Conservation (phyloP, 2,797 vertebrate species). For the Tinamus major region DNA sequence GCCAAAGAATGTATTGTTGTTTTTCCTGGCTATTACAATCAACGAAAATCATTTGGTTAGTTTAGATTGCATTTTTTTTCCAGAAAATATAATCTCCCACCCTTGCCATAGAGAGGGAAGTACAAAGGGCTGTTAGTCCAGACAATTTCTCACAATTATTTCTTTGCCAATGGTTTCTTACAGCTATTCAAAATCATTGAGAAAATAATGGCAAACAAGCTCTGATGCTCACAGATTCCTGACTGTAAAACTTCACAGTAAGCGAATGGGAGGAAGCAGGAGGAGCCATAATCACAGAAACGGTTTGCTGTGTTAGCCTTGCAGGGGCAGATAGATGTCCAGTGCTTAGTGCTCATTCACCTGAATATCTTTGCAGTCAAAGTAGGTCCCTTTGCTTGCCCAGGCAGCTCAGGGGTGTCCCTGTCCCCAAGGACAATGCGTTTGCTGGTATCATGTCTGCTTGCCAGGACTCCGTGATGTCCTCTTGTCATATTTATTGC, state of each 20-base stretch:
- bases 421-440: rapidly evolving
- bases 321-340: not conserved
- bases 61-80: not conserved
- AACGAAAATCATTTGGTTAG: not conserved
- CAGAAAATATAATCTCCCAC: not conserved
- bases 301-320: not conserved
- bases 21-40: not conserved
- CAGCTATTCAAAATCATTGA: not conserved
- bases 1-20: not conserved
- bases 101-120: not conserved
- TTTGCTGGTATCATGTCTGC: not conserved
- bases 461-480: rapidly evolving
- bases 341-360: not conserved
- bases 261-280: not conserved
- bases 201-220: not conserved
- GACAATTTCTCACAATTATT: not conserved
- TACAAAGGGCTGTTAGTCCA: not conserved
- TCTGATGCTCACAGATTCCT: not conserved
- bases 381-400: not conserved
- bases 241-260: not conserved
- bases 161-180: not conserved
- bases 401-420: not conserved
- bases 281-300: not conserved
- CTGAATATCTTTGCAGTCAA: not conserved
- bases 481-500: not conserved